Percentiles rank a stretch among this genome's conserved stretches.
Conservation (phyloP, 2,888 invertebrate species). For the Plebejus argus region DNA sequence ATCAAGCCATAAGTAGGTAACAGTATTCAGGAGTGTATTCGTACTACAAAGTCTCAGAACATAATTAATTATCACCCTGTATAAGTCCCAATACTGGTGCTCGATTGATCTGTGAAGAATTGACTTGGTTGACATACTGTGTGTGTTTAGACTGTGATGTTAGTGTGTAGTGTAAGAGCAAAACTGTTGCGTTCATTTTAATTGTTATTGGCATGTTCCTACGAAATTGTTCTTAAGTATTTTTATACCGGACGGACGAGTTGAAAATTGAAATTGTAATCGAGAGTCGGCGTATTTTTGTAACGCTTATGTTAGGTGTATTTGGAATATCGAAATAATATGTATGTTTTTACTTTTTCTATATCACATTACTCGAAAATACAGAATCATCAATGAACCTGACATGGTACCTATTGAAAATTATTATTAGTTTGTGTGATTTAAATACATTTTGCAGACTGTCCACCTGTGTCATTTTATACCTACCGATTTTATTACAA, state of each 20-base stretch:
- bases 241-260: slow-evolving; percentile 45
- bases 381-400: slow-evolving; percentile 6
- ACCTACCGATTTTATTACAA: background rate
- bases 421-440: slow-evolving; percentile 50
- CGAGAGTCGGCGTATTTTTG: slow-evolving; percentile 28
- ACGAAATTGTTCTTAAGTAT: slow-evolving; percentile 51
- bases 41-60: background rate
- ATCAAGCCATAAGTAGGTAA: too few relatives aligned
- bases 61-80: background rate
- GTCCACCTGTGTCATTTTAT: slow-evolving; percentile 51
- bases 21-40: too few relatives aligned
- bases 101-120: slow-evolving; percentile 6
- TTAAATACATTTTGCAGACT: slow-evolving; percentile 75
- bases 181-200: slow-evolving; percentile 40
- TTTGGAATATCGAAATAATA: slow-evolving; percentile 25
- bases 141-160: slow-evolving; percentile 16
- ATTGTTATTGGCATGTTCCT: slow-evolving; percentile 61
- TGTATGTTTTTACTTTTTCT: slow-evolving; percentile 24
- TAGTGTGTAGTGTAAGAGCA: slow-evolving; percentile 6
- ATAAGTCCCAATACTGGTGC: background rate
- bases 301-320: slow-evolving; percentile 22
- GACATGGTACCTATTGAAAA: background rate
- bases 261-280: slow-evolving; percentile 3
- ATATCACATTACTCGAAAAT: slow-evolving; percentile 16
- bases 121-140: background rate